Evolutionary conservation across 2,888 invertebrate species (phyloP), one percentile per base, ranked within the genome.

Genomic region (Carcina quercana): DNA sequence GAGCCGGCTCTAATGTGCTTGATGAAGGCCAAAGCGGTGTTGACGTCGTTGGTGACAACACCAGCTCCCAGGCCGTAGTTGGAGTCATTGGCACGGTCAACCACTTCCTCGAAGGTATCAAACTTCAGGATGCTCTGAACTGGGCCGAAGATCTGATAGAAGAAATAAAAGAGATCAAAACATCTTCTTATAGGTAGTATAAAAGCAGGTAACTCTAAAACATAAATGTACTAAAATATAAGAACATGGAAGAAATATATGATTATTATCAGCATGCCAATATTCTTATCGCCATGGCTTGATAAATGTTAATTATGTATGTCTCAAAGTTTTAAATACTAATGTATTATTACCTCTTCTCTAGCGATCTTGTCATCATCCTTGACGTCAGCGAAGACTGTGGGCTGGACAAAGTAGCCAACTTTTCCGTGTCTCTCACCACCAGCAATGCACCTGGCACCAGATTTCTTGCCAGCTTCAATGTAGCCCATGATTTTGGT

Each of bases 71-170:
- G 83, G 12, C 96, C 96, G 59, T 94, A 97, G 40, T 83, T 82
- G 5, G 95, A 92, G 55, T 90, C 84, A 67, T 97, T 97, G 19
- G 95, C 94, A 42, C 95, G 86, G 56, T 92, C 90, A 21, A 97
- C 89, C 0, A 93, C 93, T 66, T 97, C 96, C 6, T 91, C 91
- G 43, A 94, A 74, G 2, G 87, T 88, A 24, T 90, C 90, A 53
- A 96, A 96, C 69, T 94, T 94, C 27, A 95, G 85, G 48, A 96
- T 94, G 41, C 90, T 90, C 71, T 95, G 95, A 5, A 96, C 96
- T 0, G 96, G 96, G 0, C 96, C 96, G 67, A 96, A 96, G 59
- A 97, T 96, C 94, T 94, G 48, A 15, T 30, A 38, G 30, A 30
- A n/a, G 14, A 17, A 12, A 28, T 1, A 13, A 12, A 13, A 32